These are phyloP conservation scores for Aspiorhynchus laticeps DNA, from an alignment of 2,113 vertebrate genomes.

Conservation along the genomic window DNA sequence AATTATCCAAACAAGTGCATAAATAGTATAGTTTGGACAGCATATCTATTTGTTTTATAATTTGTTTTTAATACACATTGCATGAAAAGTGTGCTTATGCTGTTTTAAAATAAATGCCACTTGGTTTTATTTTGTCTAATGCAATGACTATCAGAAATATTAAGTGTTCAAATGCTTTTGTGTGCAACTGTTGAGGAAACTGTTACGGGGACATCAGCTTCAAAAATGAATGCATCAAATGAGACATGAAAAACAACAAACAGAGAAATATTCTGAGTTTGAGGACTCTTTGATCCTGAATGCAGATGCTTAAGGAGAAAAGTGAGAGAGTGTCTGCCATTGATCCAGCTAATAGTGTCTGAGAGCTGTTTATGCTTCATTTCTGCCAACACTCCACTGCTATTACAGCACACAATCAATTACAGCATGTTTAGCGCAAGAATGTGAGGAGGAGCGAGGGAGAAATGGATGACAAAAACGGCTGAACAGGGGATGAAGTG, in stretches of 20 bases:
- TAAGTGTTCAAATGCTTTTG: neutral
- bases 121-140: neutral
- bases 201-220: neutral
- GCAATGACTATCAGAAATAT: neutral
- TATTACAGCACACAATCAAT: constrained; percentile 80
- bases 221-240: neutral
- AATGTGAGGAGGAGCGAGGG: constrained; percentile 37
- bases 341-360: constrained; percentile 77
- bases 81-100: neutral
- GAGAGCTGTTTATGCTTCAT: constrained; percentile 76
- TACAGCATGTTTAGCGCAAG: constrained; percentile 71
- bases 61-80: neutral
- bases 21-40: neutral
- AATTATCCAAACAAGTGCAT: neutral
- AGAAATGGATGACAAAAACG: constrained; percentile 22
- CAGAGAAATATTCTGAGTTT: constrained; percentile 18
- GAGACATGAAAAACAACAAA: constrained; percentile 9
- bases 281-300: constrained; percentile 57
- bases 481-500: constrained; percentile 58
- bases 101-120: neutral
- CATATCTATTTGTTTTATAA: neutral
- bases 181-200: neutral
- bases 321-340: constrained; percentile 62
- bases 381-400: constrained; percentile 77
- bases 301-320: constrained; percentile 67